A percentile compares a stretch with the other conserved stretches of the same genome.
phyloP scores from a whole-genome alignment of 2,797 vertebrate species.

The Sternotherus odoratus region DNA sequence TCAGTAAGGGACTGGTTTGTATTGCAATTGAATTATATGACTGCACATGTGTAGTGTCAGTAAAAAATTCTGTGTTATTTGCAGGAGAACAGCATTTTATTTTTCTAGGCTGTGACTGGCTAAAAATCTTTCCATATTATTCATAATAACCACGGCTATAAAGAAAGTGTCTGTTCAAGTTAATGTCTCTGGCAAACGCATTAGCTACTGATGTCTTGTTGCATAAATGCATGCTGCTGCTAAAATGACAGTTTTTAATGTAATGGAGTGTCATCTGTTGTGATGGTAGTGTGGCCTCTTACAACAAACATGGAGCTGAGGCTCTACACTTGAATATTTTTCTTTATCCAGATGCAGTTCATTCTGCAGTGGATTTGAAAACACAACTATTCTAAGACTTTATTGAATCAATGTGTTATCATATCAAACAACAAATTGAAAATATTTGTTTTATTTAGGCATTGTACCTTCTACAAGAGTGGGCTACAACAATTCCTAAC shows the following conservation, averaged over 20 bases:
- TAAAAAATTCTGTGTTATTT: constrained; percentile 11
- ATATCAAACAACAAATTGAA: constrained; percentile 46
- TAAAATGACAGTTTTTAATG: constrained; percentile 74
- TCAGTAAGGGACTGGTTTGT: constrained; percentile 29
- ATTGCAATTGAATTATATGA: constrained; percentile 35
- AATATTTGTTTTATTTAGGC: constrained; percentile 38
- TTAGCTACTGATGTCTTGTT: constrained; percentile 78
- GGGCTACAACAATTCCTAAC: constrained; percentile 22
- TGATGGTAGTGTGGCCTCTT: constrained; percentile 56
- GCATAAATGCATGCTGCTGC: constrained; percentile 71
- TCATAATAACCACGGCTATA: constrained; percentile 62
- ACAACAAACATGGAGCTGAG: not conserved
- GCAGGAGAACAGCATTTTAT: constrained; percentile 19
- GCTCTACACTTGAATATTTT: constrained; percentile 36
- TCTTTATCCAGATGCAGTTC: constrained; percentile 30
- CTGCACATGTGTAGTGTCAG: constrained; percentile 26
- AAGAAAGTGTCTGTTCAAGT: constrained; percentile 77
- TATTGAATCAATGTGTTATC: constrained; percentile 56
- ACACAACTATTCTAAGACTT: constrained; percentile 34
- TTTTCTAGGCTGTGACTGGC: constrained; percentile 43
- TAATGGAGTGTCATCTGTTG: constrained; percentile 60
- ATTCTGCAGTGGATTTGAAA: constrained; percentile 9
- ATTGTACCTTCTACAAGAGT: constrained; percentile 26
- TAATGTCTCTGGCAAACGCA: constrained; percentile 65
- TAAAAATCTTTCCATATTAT: constrained; percentile 65